Base-by-base conservation (phyloP, 2,113 vertebrate species). In the Andinoacara biseriatus region DNA sequence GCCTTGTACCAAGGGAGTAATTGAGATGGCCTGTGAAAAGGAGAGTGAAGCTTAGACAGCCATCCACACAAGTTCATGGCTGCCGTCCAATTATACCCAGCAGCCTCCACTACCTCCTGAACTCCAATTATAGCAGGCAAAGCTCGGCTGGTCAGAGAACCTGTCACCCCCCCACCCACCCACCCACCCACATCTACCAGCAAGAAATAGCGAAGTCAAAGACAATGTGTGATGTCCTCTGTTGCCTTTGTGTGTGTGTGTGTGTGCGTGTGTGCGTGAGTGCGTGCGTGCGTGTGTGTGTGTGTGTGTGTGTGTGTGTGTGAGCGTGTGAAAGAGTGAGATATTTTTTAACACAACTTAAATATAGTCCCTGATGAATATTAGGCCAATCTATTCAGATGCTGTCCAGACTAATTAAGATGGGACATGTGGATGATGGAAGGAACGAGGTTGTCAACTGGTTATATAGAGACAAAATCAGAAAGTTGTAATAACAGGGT, bases 71-170 rank as follows among this genome's bases (percentile, higher is more conserved):
- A 87, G 78, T 91, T 92, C 86, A 87, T 92, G 92, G 89, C 82
- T 83, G 81, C 78, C 60, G 58, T 90, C 95, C 94, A 95, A 94
- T 95, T 95, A 95, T 86, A 89, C 59, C 83, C 90, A 83, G 82
- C 82, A 84, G 89, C 85, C 86, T 82, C 81, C 59, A 75, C 85
- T 76, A 83, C 81, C 90, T 90, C 90, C 91, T 89, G 90, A 92
- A 92, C 91, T 91, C 93, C 93, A 94, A 95, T 95, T 95, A 95
- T 60, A 75, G 86, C 83, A 63, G 10, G 87, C 79, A 82, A 87
- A 89, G 92, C 90, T 82, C 29, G 67, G 90, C 90, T 87, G 90
- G 93, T 93, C 89, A 87, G 90, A 86, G 90, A 82, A 90, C 77
- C 93, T 93, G 93, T 93, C 94, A 91, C 87, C 88, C 82, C 14